Evolutionary conservation across 2,888 invertebrate species (phyloP), one percentile per base, ranked within the genome.

Genomic region (Ophonus ardosiacus): DNA sequence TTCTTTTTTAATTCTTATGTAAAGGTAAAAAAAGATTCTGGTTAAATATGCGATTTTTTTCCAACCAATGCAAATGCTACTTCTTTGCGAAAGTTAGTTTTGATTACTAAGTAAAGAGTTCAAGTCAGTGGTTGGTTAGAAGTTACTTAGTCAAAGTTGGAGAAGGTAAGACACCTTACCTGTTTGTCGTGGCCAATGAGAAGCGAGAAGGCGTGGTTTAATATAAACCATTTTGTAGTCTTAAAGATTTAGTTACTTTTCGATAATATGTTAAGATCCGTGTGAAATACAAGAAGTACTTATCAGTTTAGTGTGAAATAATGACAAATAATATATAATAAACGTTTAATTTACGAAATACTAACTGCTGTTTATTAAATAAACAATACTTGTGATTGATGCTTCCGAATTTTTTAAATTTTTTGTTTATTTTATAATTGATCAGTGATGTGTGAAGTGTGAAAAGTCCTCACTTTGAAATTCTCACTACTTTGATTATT

Each of bases 241-340:
- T 88, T 88, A 88, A 89, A 88, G 88, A 88, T 89, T 89, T 89
- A 89, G 89, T 90, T 88, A 88, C 88, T 88, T 88, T 88, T 88
- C 88, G 90, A 89, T 90, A 90, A 90, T 90, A 89, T 90, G 90
- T 88, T 89, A 89, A 89, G 90, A 90, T 89, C 88, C 88, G 89
- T 89, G 89, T 89, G 89, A 90, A 90, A 90, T 89, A 88, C 89
- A 89, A 90, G 89, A 88, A 90, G 90, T 90, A 90, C 89, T 91
- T 91, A 91, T 90, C 91, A 89, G 89, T 90, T 89, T 90, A 88
- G 91, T 91, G 91, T 91, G 91, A 91, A 91, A 91, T 90, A 90
- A 90, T 90, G 89, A 90, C 90, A 90, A 90, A 90, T 90, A 90
- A 90, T 89, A 89, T 89, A 90, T 90, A 91, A 91, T 91, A 90